Evolutionary conservation across 2,113 vertebrate species (phyloP).

Genomic region (Dipodomys spectabilis): DNA sequence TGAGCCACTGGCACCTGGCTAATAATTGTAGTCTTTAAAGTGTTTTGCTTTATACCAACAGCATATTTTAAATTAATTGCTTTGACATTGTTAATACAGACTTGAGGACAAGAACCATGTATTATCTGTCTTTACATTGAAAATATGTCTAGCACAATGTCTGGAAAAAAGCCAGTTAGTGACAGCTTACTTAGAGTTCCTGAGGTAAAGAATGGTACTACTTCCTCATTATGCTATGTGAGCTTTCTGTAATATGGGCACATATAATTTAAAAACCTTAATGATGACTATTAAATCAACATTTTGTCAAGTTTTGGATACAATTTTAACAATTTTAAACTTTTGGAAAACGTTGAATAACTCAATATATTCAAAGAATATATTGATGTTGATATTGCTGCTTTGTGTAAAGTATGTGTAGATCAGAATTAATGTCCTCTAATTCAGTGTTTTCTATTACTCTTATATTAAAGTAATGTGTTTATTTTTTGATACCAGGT

Average conservation of each 20-base stretch:
- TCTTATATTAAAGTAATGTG: conserved; percentile 75
- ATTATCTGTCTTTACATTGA: conserved; percentile 51
- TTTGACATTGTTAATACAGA: conserved; percentile 13
- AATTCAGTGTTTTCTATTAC: conserved; percentile 61
- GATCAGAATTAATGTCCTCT: conserved; percentile 56
- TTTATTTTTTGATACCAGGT: not conserved
- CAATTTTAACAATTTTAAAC: not conserved
- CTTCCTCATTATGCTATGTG: conserved; percentile 23
- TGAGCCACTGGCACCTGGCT: too few species aligned
- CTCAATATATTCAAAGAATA: conserved; percentile 4
- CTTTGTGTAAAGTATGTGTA: conserved; percentile 51
- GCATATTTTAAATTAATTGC: conserved; percentile 38
- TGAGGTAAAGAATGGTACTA: not conserved
- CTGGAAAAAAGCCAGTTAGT: conserved; percentile 14
- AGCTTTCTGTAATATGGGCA: not conserved
- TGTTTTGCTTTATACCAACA: conserved; percentile 41
- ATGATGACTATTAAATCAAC: not conserved
- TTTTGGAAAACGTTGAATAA: conserved; percentile 46
- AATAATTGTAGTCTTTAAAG: conserved; percentile 12
- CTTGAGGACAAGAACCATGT: not conserved
- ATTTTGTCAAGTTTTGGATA: not conserved
- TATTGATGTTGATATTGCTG: conserved; percentile 29
- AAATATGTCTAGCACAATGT: not conserved
- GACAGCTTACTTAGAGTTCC: not conserved
- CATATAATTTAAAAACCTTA: conserved; percentile 50